phyloP scores from a whole-genome alignment of 2,797 vertebrate species.

The Anabacerthia variegaticeps region DNA sequence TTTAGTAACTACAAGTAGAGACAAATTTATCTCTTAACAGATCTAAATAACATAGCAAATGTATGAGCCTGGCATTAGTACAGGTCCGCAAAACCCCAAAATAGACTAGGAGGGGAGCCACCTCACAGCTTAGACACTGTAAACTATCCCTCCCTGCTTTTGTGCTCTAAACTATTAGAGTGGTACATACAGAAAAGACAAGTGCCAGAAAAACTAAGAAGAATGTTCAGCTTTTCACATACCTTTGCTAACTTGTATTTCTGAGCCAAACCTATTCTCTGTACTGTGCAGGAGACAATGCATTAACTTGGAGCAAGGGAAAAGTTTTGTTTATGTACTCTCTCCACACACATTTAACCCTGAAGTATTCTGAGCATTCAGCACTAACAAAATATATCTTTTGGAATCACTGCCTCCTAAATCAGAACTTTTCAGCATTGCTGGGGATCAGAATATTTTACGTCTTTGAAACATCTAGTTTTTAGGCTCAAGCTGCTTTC shows the following conservation, averaged over 20 bases:
- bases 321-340: neutral
- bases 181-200: neutral
- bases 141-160: neutral
- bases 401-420: neutral
- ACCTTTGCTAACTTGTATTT: neutral
- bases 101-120: neutral
- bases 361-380: neutral
- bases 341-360: neutral
- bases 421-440: neutral
- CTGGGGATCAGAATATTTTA: neutral
- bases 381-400: neutral
- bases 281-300: neutral
- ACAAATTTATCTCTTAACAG: constrained; percentile 24
- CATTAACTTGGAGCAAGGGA: neutral
- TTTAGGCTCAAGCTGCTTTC: neutral
- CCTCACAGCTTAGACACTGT: neutral
- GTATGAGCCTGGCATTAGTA: neutral
- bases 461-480: neutral
- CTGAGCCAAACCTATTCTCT: neutral
- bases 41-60: constrained; percentile 14
- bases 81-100: constrained; percentile 34
- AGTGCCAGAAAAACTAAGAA: neutral
- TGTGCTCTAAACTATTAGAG: neutral
- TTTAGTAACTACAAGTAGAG: constrained; percentile 47
- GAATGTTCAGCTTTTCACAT: neutral